Evolutionary conservation across 2,113 vertebrate genomes (phyloP).

Genomic region (Bolborhynchus lineola): DNA sequence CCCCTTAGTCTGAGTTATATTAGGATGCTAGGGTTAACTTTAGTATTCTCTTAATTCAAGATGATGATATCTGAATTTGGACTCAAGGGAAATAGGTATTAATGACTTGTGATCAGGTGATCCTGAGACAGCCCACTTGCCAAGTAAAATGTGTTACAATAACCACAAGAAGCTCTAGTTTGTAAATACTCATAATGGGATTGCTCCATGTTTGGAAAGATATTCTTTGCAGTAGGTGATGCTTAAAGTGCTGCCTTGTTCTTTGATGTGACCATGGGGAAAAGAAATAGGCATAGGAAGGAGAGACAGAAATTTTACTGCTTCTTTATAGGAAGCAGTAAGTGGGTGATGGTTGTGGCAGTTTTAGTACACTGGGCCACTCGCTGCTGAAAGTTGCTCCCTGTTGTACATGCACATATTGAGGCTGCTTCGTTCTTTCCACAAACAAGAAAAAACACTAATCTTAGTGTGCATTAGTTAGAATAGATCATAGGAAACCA

Average conservation of each 20-base stretch:
- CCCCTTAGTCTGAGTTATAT: background rate
- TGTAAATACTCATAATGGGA: background rate
- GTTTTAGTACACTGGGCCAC: background rate
- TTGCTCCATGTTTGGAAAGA: background rate
- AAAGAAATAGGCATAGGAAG: background rate
- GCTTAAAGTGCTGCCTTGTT: background rate
- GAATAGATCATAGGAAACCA: background rate
- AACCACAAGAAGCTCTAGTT: background rate
- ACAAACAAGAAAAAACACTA: background rate
- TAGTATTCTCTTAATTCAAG: background rate
- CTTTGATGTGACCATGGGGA: background rate
- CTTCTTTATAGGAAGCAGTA: too few species aligned
- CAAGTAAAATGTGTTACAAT: background rate
- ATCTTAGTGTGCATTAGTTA: background rate
- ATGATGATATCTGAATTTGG: background rate
- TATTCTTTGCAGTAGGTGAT: background rate
- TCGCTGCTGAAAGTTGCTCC: background rate
- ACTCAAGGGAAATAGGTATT: background rate
- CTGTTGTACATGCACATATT: background rate
- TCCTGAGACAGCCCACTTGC: background rate
- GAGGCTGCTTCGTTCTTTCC: background rate
- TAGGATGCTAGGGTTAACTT: background rate
- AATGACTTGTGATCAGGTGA: background rate
- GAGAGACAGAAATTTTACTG: background rate
- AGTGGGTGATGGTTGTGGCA: background rate